Evolutionary conservation across 2,113 vertebrate species (phyloP).

Genomic region (Zootoca vivipara): DNA sequence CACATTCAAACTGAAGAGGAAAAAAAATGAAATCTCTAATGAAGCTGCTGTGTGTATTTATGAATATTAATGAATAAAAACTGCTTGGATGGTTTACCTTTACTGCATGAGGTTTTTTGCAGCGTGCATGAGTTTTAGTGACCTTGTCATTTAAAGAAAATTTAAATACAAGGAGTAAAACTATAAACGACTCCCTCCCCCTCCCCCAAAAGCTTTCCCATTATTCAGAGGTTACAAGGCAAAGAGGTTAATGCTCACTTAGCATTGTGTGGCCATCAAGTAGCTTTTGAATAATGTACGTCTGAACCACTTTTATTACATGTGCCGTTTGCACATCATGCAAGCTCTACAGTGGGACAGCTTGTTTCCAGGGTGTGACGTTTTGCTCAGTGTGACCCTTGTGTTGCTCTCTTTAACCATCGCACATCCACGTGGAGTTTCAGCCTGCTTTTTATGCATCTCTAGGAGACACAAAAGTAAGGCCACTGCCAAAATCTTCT

Average conservation of each 20-base stretch:
- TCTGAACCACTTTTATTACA: conserved; percentile 59
- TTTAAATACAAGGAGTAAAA: conserved; percentile 81
- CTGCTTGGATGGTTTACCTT: conserved; percentile 99
- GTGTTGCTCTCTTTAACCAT: conserved; percentile 63
- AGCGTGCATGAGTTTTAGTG: conserved; percentile 98
- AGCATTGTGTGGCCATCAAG: conserved; percentile 63
- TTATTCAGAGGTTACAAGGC: conserved; percentile 81
- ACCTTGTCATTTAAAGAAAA: conserved; percentile 88
- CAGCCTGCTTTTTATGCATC: conserved; percentile 54
- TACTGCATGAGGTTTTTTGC: conserved; percentile 99
- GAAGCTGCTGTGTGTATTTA: conserved; percentile 99
- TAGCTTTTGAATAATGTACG: conserved; percentile 78
- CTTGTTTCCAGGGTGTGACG: conserved; percentile 53
- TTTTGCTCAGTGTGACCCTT: conserved; percentile 68
- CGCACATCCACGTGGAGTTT: conserved; percentile 41
- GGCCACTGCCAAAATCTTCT: conserved; percentile 70
- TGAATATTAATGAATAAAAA: conserved; percentile 99
- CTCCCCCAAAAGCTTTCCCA: conserved; percentile 80
- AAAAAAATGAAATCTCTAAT: conserved; percentile 91
- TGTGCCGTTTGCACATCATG: conserved; percentile 63
- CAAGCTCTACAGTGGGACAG: conserved; percentile 72
- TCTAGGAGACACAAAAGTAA: conserved; percentile 64
- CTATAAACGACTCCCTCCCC: conserved; percentile 68
- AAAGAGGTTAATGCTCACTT: conserved; percentile 46
- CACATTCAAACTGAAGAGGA: conserved; percentile 95